These are phyloP conservation scores for Delphinapterus leucas DNA, from an alignment of 2,113 vertebrate genomes.

Conservation along the genomic window DNA sequence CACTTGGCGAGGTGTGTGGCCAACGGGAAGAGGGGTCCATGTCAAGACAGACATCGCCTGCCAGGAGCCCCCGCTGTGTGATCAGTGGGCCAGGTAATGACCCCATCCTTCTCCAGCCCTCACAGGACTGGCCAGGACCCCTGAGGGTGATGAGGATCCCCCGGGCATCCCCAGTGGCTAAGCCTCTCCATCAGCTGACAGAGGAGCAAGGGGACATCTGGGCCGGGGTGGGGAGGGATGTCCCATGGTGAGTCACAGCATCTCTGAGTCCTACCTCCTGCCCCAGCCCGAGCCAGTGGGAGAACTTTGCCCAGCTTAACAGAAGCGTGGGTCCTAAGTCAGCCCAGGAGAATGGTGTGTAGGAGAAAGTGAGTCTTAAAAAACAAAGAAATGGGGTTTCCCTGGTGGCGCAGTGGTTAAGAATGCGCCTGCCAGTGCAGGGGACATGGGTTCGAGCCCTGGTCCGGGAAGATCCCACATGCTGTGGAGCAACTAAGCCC, in stretches of 20 bases:
- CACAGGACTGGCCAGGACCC: not conserved
- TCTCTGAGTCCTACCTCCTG: not conserved
- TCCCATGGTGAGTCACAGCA: not conserved
- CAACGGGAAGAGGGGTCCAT: rapidly evolving
- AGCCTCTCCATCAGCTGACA: not conserved
- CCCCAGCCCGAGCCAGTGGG: no score
- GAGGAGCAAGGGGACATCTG: not conserved
- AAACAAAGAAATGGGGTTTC: not conserved
- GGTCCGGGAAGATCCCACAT: no score
- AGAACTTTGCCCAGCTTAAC: not conserved
- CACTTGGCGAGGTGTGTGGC: rapidly evolving
- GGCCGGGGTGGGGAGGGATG: rapidly evolving
- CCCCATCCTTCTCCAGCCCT: not conserved
- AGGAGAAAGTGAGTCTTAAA: not conserved
- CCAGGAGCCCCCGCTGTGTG: not conserved
- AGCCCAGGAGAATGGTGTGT: not conserved
- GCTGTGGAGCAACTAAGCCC: no score
- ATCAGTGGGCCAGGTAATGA: rapidly evolving
- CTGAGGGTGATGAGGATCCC: rapidly evolving
- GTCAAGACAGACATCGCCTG: rapidly evolving
- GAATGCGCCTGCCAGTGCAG: no score
- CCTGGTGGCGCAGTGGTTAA: no score
- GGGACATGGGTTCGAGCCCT: no score
- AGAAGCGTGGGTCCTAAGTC: not conserved
- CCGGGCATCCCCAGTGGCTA: not conserved